These are phyloP conservation scores for Pelodiscus sinensis DNA, from an alignment of 2,113 vertebrate genomes.

Conservation along the genomic window DNA sequence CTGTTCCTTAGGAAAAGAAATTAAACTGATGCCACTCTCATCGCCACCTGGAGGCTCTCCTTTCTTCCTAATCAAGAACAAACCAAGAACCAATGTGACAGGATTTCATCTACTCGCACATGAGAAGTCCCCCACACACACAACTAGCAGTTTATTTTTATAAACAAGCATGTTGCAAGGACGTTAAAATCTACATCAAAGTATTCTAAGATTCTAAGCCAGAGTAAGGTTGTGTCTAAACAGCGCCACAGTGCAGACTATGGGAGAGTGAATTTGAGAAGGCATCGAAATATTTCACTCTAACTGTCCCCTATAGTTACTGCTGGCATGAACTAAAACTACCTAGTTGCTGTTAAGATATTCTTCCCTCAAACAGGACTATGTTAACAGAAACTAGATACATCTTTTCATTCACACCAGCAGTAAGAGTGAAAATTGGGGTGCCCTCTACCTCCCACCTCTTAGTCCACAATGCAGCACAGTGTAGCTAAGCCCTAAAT, in stretches of 20 bases:
- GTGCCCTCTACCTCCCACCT: not conserved
- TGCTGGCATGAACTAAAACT: not conserved
- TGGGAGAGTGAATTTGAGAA: not conserved
- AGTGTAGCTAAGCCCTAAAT: not conserved
- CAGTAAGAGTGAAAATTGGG: not conserved
- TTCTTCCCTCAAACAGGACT: not conserved
- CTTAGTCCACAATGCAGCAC: not conserved
- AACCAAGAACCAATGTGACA: slow-evolving; percentile 57
- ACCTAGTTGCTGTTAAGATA: not conserved
- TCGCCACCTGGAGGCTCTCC: slow-evolving; percentile 62
- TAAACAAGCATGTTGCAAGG: slow-evolving; percentile 68
- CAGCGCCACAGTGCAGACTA: not conserved
- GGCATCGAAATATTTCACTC: not conserved
- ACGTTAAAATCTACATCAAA: slow-evolving; percentile 49
- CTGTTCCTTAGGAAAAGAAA: slow-evolving; percentile 44
- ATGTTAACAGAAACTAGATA: not conserved
- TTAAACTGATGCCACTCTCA: slow-evolving; percentile 37
- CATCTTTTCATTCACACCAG: not conserved
- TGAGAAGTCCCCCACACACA: slow-evolving; percentile 58
- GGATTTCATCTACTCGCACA: slow-evolving; percentile 60
- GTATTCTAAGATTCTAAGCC: slow-evolving; percentile 46
- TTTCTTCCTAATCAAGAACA: slow-evolving; percentile 46
- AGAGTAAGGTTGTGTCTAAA: not conserved
- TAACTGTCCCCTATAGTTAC: not conserved
- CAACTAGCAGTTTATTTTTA: slow-evolving; percentile 47